Evolutionary conservation across 2,113 vertebrate species (phyloP), one percentile per base, ranked within the genome.

Genomic region (Myanophis thanlyinensis): DNA sequence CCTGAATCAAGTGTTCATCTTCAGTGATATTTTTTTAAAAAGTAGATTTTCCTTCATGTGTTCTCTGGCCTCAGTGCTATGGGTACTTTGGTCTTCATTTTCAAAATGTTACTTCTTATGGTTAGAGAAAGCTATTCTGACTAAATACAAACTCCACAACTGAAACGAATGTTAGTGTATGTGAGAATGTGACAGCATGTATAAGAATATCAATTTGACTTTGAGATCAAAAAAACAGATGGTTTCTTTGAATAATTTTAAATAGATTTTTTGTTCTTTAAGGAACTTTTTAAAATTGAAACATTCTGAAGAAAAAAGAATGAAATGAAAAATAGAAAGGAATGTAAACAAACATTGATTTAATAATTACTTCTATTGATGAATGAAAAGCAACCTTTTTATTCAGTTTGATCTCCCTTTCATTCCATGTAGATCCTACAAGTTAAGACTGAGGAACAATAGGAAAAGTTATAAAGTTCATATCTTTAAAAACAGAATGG

Each of bases 161-260:
- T 90, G 62, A 90, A 40, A 80, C 11, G 3, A 84, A 89, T 67
- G 25, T 5, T 67, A 48, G 44, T 53, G n/a, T 44, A 44, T 30
- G 49, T 46, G 67, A 84, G n/a, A 40, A 51, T 67, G 18, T 49
- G 18, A 73, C 5, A 40, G 1, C 48, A 18, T 23, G 46, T 35
- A 89, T 95, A 93, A 95, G 54, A 49, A 5, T 87, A 90, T 4
- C 1, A 91, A 94, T 80, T 44, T 51, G 89, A 20, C 89, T 89
- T 86, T 12, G 49, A 95, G 91, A 94, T 93, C 23, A 47, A 90
- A 0, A 0, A 56, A 80, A 44, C 49, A 48, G 40, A 85, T 46
- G 18, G 23, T 40, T 5, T 56, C 93, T 87, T 10, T 11, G 62
- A 90, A 93, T 93, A 56, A 91, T 94, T 94, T 94, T 44, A 89